Evolutionary conservation across 2,888 invertebrate species (phyloP).

Genomic region (Agrotis puta): DNA sequence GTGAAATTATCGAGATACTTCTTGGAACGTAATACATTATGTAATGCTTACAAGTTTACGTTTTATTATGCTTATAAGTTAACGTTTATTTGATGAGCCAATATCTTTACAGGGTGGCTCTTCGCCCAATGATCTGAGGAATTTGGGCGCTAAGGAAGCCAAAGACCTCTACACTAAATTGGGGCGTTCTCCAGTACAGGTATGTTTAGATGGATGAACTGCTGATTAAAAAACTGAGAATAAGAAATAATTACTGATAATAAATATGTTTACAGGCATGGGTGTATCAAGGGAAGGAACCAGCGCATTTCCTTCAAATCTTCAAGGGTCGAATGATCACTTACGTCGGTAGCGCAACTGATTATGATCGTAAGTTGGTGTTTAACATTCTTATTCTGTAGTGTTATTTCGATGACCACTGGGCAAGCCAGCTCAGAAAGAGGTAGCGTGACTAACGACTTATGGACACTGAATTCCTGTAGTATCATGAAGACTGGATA

Average conservation of each 20-base stretch:
- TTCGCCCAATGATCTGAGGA: conserved; percentile 94
- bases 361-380: conserved; percentile 91
- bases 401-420: no score
- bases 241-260: not conserved
- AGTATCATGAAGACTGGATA: no score
- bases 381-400: not conserved
- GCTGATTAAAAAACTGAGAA: not conserved
- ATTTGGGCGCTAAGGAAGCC: conserved; percentile 92
- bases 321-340: conserved; percentile 96
- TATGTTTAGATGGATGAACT: conserved; percentile 57
- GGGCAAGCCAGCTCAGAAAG: no score
- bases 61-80: no score
- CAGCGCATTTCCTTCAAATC: conserved; percentile 97
- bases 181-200: conserved; percentile 89
- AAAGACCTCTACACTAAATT: conserved; percentile 89
- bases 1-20: no score
- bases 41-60: no score
- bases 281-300: conserved; percentile 97
- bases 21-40: no score
- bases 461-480: no score
- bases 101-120: conserved; percentile 92
- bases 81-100: not conserved
- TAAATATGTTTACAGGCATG: conserved; percentile 89
- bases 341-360: conserved; percentile 92
- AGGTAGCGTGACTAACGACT: no score